Percentiles rank a stretch among this genome's conserved stretches.
Evolutionary conservation across 2,797 vertebrate genomes (phyloP).

Genomic region (Acanthis flammea): DNA sequence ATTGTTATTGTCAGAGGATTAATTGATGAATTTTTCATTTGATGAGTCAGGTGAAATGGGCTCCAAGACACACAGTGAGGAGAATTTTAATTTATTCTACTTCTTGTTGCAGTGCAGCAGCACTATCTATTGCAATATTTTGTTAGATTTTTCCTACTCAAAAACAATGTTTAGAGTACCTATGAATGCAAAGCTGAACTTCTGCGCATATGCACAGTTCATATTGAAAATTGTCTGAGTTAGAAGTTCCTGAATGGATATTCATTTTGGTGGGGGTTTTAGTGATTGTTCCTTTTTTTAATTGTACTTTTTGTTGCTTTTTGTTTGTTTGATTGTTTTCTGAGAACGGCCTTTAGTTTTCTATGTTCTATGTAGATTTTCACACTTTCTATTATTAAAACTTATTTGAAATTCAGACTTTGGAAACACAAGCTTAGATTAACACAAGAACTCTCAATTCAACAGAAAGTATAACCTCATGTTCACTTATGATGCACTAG

Average conservation of each 20-base stretch:
- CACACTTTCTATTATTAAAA: background rate
- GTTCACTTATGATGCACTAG: background rate
- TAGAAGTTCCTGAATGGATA: background rate
- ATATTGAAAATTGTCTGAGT: background rate
- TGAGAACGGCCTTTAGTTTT: background rate
- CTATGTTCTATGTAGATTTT: background rate
- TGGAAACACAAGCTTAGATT: background rate
- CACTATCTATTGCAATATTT: slow-evolving; percentile 61
- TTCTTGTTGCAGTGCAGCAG: slow-evolving; percentile 65
- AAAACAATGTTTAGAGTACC: background rate
- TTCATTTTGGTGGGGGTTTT: background rate
- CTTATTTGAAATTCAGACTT: background rate
- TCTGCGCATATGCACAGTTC: background rate
- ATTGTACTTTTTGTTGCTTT: background rate
- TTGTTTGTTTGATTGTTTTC: background rate
- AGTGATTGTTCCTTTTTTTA: background rate
- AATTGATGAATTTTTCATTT: slow-evolving; percentile 90
- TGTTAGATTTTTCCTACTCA: slow-evolving; percentile 57
- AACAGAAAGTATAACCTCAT: background rate
- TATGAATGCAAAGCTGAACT: slow-evolving; percentile 3
- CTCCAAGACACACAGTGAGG: slow-evolving; percentile 73
- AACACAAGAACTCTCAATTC: background rate
- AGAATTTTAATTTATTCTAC: slow-evolving; percentile 82
- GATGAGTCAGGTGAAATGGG: slow-evolving; percentile 81
- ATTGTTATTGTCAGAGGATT: slow-evolving; percentile 88